Conservation (phyloP, 1,140 invertebrate species). For the Sarcophaga peregrina region DNA sequence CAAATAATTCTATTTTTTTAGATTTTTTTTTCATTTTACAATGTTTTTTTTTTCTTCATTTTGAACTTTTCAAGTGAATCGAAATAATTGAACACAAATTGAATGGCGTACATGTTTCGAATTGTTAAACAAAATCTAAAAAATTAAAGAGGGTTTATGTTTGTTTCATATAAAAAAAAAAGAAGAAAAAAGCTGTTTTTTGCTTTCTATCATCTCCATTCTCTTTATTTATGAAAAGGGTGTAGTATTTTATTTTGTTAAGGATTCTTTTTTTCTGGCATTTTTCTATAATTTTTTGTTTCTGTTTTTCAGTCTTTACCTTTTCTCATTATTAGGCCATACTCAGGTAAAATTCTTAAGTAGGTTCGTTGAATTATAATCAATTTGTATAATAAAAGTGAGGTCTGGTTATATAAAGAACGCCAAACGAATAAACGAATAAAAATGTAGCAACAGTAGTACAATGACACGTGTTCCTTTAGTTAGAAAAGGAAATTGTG, state of each 20-base stretch:
- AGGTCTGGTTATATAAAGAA: conserved; percentile 16
- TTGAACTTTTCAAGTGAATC: conserved; percentile 30
- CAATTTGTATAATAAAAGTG: conserved; percentile 1
- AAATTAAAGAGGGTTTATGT: conserved; percentile 6
- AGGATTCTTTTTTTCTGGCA: neutral
- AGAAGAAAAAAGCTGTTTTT: too few relatives aligned
- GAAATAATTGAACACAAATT: conserved; percentile 41
- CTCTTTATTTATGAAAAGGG: conserved; percentile 14
- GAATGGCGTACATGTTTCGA: conserved; percentile 36
- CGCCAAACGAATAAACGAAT: neutral
- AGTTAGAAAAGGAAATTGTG: neutral
- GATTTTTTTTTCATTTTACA: neutral
- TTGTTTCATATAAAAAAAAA: neutral
- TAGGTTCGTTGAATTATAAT: conserved; percentile 20
- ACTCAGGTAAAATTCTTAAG: conserved; percentile 10
- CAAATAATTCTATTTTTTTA: conserved; percentile 15
- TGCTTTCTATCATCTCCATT: neutral
- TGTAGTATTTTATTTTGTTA: neutral
- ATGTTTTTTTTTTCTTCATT: conserved; percentile 6
- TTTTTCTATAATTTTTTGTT: neutral
- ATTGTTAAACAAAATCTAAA: conserved; percentile 26
- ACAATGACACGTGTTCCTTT: neutral
- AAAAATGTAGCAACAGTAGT: neutral
- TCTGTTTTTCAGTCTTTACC: neutral
- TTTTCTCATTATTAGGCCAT: neutral